Conservation (phyloP, 2,888 invertebrate genomes). For the Orthonevra nobilis region DNA sequence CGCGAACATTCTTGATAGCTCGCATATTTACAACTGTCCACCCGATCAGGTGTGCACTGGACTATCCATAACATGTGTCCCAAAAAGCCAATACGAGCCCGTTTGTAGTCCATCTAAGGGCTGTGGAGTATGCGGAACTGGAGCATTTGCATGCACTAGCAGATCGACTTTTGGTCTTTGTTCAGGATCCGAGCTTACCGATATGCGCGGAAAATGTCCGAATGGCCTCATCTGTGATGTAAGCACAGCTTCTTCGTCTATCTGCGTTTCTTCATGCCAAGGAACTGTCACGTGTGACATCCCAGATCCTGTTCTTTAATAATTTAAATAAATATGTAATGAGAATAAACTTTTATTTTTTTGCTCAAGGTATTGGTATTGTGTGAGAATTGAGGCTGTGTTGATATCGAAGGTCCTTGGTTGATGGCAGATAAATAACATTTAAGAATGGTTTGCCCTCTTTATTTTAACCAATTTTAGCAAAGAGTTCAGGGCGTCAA, state of each 20-base stretch:
- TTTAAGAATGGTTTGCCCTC: too few species aligned
- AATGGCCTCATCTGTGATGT: conserved; percentile 73
- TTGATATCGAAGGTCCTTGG: too few species aligned
- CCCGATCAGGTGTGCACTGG: conserved; percentile 75
- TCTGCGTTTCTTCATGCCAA: conserved; percentile 5
- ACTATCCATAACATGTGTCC: conserved; percentile 74
- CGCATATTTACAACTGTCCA: conserved; percentile 73
- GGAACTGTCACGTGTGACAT: not conserved
- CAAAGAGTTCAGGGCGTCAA: too few species aligned
- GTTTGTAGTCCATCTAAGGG: conserved; percentile 75
- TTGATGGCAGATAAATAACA: too few species aligned
- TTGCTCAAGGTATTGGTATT: too few species aligned
- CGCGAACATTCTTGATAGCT: not conserved
- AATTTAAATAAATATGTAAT: too few species aligned
- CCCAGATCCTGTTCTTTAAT: not conserved
- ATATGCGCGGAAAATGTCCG: conserved; percentile 74
- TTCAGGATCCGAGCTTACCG: conserved; percentile 73
- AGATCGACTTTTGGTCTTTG: conserved; percentile 75
- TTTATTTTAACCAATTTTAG: too few species aligned
- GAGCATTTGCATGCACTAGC: conserved; percentile 75
- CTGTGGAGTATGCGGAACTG: conserved; percentile 74
- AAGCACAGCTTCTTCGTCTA: not conserved
- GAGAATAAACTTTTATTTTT: too few species aligned
- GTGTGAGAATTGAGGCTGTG: too few species aligned
- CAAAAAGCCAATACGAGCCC: conserved; percentile 70